Percentiles rank a stretch among this genome's conserved stretches.
Evolutionary conservation across 2,797 vertebrate genomes (phyloP).

Genomic region (Podarcis siculus): DNA sequence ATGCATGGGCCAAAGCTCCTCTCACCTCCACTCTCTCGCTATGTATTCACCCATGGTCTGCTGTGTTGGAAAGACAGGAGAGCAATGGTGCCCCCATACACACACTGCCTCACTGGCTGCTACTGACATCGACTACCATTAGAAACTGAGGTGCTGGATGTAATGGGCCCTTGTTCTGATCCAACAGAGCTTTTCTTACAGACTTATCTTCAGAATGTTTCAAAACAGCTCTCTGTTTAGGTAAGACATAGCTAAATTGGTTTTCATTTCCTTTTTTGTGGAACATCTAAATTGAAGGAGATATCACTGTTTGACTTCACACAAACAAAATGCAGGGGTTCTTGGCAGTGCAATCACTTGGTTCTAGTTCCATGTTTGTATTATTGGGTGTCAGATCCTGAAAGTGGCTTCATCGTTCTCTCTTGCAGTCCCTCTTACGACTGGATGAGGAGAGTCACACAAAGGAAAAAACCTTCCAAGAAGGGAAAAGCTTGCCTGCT

Average conservation of each 20-base stretch:
- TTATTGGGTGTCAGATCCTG: conserved; percentile 37
- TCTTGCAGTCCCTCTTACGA: conserved; percentile 92
- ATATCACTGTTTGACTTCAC: neutral
- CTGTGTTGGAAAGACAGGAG: no score
- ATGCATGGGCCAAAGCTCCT: no score
- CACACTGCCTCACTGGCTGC: neutral
- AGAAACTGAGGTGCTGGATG: neutral
- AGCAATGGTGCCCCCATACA: no score
- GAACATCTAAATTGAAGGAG: neutral
- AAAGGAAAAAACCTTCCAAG: conserved; percentile 93
- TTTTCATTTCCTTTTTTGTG: neutral
- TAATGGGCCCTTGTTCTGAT: neutral
- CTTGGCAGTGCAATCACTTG: neutral
- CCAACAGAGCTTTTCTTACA: neutral
- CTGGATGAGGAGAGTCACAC: conserved; percentile 97
- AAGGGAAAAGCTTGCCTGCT: conserved; percentile 96
- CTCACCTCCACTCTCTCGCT: no score
- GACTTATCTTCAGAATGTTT: neutral
- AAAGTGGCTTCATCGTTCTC: conserved; percentile 41
- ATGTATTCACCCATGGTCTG: no score
- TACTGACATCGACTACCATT: neutral
- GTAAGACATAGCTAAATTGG: neutral
- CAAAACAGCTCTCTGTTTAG: neutral
- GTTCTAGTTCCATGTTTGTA: neutral
- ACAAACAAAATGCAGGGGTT: neutral